Evolutionary conservation across 2,888 invertebrate species (phyloP), one percentile per base, ranked within the genome.

Genomic region (Herminia tarsipennalis): DNA sequence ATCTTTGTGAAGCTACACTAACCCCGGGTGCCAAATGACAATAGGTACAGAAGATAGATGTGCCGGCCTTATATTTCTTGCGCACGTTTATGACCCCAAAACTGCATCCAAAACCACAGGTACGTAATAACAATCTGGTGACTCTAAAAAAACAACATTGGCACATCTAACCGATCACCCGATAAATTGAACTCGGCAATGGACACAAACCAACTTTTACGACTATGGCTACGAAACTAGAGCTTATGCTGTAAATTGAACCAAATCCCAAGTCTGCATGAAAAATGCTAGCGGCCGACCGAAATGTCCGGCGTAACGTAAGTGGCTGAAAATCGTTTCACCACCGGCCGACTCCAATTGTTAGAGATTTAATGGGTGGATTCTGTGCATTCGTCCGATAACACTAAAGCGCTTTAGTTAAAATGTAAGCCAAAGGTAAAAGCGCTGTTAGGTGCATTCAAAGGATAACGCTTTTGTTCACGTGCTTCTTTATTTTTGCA

Each of bases 321-420:
- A 77, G 73, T 72, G 73, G 69, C 65, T 73, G 73, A 70, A 78
- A 78, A 78, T 78, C 76, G 81, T 62, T 77, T 76, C 70, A 66
- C 55, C 59, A 45, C 65, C 53, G 55, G 66, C 58, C 66, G 61
- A 66, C 45, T 66, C 57, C 70, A 63, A 72, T 75, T 70, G 75
- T 71, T 69, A 48, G 55, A 63, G 68, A 69, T 76, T 74, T 73
- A 73, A 78, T 74, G 65, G 65, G 66, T 53, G 64, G 58, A 71
- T 70, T 68, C 59, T 67, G 64, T 65, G 67, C 65, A 58, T 64
- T 54, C 48, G 38, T 29, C 48, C 43, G 65, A 65, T 65, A 70
- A 53, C 58, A 34, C 54, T 60, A 56, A 66, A 66, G 52, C 51
- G 64, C 56, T 66, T 55, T 59, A 56, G 58, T 66, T 57, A 68